Conservation (phyloP, 1,140 invertebrate species). For the Temnothorax longispinosus region DNA sequence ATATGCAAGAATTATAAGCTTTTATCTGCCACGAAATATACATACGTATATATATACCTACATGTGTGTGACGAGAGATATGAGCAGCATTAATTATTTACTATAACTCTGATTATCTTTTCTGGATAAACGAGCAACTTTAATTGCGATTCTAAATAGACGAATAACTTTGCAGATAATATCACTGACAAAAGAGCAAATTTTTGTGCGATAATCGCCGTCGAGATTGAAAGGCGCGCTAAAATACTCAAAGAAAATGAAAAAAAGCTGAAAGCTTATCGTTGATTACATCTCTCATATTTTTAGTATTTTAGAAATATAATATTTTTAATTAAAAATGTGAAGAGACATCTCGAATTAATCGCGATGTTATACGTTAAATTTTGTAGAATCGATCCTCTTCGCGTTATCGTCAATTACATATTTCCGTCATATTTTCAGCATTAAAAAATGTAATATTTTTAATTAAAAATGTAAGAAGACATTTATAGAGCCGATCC, state of each 20-base stretch:
- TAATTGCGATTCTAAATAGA: background rate
- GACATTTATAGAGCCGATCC: background rate
- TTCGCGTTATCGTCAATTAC: background rate
- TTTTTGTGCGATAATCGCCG: background rate
- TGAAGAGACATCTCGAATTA: background rate
- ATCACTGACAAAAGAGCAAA: background rate
- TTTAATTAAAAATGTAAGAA: background rate
- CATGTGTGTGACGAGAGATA: background rate
- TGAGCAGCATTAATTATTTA: slow-evolving; percentile 12
- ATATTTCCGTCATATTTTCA: too few relatives aligned
- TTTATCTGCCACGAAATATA: slow-evolving; percentile 31
- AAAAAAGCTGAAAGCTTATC: background rate
- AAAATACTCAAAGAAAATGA: background rate
- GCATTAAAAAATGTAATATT: background rate
- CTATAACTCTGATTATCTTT: slow-evolving; percentile 4
- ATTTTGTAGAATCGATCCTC: too few relatives aligned
- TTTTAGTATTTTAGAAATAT: background rate
- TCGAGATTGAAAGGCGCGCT: background rate
- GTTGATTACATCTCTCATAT: background rate
- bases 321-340: background rate
- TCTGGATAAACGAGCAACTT: background rate
- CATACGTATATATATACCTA: background rate
- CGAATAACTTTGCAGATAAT: background rate
- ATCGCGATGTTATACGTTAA: background rate
- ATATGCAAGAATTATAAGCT: slow-evolving; percentile 22